These are phyloP conservation scores for Trichacis sp. DNA, from an alignment of 2,888 invertebrate genomes.

Conservation along the genomic window DNA sequence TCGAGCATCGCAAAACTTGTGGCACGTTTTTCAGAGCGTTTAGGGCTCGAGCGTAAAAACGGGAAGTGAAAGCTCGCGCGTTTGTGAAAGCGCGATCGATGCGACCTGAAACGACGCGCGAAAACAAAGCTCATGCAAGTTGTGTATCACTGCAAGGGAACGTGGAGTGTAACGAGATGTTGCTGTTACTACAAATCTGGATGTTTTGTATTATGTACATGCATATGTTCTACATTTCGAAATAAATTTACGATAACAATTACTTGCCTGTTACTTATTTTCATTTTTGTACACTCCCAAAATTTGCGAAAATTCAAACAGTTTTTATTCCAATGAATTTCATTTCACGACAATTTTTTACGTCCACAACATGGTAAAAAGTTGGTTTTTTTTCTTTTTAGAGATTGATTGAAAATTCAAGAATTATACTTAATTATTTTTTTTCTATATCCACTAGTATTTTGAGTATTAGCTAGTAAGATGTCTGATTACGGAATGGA, in stretches of 20 bases:
- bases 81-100: not conserved
- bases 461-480: too few species aligned
- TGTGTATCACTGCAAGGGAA: slow-evolving; percentile 30
- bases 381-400: slow-evolving; percentile 1
- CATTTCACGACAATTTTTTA: too few species aligned
- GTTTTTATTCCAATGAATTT: too few species aligned
- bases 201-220: slow-evolving; percentile 62
- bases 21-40: too few species aligned
- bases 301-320: too few species aligned
- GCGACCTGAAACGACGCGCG: slow-evolving; percentile 4
- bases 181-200: slow-evolving; percentile 50
- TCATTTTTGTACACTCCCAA: not conserved
- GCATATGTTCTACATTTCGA: slow-evolving; percentile 59
- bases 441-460: too few species aligned
- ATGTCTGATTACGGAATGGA: too few species aligned
- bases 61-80: too few species aligned
- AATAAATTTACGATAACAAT: slow-evolving; percentile 61
- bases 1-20: too few species aligned
- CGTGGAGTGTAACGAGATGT: slow-evolving; percentile 36
- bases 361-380: too few species aligned
- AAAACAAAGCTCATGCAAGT: slow-evolving; percentile 31
- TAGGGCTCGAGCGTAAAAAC: too few species aligned
- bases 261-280: not conserved
- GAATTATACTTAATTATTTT: not conserved
- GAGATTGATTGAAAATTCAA: not conserved